A percentile compares a stretch with the other conserved stretches of the same genome.
phyloP scores from a whole-genome alignment of 2,888 invertebrate genomes.

The Drosophila parthenogenetica region DNA sequence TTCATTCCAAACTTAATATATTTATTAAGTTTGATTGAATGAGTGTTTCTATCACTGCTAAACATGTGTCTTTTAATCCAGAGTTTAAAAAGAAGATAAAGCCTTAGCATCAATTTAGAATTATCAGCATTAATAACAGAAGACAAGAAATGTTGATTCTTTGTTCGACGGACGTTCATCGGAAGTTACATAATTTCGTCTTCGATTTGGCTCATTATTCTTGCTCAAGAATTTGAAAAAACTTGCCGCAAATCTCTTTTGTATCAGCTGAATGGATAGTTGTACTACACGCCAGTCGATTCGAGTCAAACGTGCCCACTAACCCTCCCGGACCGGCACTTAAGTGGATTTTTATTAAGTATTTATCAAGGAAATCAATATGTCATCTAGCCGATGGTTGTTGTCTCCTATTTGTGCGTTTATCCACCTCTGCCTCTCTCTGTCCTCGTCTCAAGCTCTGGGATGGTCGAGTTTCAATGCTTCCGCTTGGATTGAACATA shows the following conservation, averaged over 20 bases:
- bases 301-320: constrained; percentile 13
- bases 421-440: constrained; percentile 1
- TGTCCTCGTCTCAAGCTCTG: constrained; percentile 8
- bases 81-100: no score
- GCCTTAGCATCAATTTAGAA: no score
- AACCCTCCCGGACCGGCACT: constrained; percentile 35
- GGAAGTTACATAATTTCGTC: neutral
- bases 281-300: constrained; percentile 2
- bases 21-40: no score
- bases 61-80: no score
- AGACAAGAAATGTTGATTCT: neutral
- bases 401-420: constrained; percentile 26
- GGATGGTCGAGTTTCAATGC: constrained; percentile 38
- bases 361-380: constrained; percentile 75
- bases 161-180: neutral
- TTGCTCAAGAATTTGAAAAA: constrained; percentile 3
- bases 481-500: constrained; percentile 53
- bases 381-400: constrained; percentile 53
- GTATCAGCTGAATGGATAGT: constrained; percentile 8
- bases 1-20: no score
- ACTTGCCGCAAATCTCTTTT: constrained; percentile 13
- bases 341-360: constrained; percentile 69
- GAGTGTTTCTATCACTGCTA: no score
- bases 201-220: constrained; percentile 3
- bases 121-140: neutral